phyloP scores from a whole-genome alignment of 2,888 invertebrate genomes.

The Lordiphosa andalusiaca region DNA sequence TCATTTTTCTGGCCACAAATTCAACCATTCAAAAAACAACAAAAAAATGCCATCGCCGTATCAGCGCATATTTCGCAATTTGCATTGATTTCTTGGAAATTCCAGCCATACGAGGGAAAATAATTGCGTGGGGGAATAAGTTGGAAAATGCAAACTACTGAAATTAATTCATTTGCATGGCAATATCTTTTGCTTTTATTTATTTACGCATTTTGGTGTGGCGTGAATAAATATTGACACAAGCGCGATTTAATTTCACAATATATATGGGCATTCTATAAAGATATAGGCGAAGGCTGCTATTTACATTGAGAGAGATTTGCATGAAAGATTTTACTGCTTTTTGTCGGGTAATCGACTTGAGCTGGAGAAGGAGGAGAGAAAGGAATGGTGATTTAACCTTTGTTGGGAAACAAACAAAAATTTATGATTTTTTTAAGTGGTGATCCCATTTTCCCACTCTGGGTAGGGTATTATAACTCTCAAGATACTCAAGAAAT shows the following conservation, averaged over 20 bases:
- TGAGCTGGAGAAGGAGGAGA: too few relatives aligned
- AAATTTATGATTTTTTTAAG: too few relatives aligned
- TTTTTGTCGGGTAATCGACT: too few relatives aligned
- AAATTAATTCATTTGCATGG: conserved; percentile 60
- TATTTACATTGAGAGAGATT: not conserved
- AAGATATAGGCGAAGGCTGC: not conserved
- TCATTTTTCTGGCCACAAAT: conserved; percentile 19
- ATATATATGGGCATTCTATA: not conserved
- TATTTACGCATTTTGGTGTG: conserved; percentile 41
- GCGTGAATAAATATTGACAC: conserved; percentile 50
- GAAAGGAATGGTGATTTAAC: too few relatives aligned
- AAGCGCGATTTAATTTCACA: conserved; percentile 50
- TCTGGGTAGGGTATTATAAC: too few relatives aligned
- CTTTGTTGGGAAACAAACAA: too few relatives aligned
- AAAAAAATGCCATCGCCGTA: not conserved
- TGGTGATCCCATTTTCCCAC: too few relatives aligned
- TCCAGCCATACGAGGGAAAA: conserved; percentile 3
- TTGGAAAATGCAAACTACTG: conserved; percentile 39
- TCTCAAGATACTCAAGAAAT: too few relatives aligned
- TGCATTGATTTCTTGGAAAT: conserved; percentile 10
- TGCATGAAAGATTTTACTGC: too few relatives aligned
- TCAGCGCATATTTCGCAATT: conserved; percentile 5
- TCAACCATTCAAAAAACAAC: conserved; percentile 10
- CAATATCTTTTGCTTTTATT: conserved; percentile 53
- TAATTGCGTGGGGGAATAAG: conserved; percentile 15